phyloP scores from a whole-genome alignment of 2,113 vertebrate genomes.

The Urocitellus parryii region DNA sequence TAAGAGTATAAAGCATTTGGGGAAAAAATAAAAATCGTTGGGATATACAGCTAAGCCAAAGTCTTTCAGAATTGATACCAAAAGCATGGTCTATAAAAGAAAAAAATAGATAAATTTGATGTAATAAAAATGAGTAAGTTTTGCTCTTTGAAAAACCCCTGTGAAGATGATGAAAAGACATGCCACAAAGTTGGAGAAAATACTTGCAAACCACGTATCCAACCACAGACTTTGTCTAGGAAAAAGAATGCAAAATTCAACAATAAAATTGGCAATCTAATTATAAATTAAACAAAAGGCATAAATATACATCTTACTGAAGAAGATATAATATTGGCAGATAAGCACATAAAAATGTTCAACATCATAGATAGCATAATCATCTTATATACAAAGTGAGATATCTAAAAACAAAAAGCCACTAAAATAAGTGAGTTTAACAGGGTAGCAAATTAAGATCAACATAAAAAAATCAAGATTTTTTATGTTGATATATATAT shows the following conservation, averaged over 20 bases:
- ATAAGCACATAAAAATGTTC: background rate
- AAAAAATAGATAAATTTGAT: background rate
- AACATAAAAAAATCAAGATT: too few species aligned
- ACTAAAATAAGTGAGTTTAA: too few species aligned
- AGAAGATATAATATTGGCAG: background rate
- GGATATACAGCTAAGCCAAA: too few species aligned
- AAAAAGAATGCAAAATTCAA: background rate
- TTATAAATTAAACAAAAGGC: background rate
- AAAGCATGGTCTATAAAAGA: background rate
- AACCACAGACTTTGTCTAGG: background rate
- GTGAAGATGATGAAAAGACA: background rate
- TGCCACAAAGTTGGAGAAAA: background rate
- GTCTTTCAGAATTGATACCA: background rate
- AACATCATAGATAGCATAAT: background rate
- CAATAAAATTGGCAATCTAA: background rate
- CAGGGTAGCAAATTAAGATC: background rate
- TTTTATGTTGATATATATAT: background rate
- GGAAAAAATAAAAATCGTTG: background rate
- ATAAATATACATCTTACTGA: background rate
- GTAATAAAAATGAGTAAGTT: background rate
- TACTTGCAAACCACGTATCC: background rate
- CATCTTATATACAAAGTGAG: background rate
- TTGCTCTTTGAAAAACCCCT: background rate
- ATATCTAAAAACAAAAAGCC: background rate
- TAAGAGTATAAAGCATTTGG: background rate